Percentiles rank a stretch among this genome's conserved stretches.
Evolutionary conservation across 2,797 vertebrate genomes (phyloP).

Genomic region (Apodemus agrarius): DNA sequence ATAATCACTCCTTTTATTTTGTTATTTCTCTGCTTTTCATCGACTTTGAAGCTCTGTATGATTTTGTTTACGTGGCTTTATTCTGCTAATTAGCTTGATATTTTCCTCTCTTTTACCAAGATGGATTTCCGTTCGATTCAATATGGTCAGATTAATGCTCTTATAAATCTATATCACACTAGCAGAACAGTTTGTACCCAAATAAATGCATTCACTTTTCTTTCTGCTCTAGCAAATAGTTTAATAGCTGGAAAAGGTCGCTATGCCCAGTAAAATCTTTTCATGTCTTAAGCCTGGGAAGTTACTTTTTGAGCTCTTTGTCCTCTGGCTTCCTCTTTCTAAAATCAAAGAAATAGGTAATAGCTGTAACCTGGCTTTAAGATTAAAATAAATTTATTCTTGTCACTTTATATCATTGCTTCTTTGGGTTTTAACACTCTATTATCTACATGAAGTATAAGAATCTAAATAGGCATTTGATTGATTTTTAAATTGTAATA

Average conservation of each 20-base stretch:
- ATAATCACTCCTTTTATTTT: not conserved
- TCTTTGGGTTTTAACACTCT: not conserved
- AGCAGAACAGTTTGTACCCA: not conserved
- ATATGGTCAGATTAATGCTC: not conserved
- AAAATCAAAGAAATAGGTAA: not conserved
- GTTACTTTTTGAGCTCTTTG: constrained; percentile 8
- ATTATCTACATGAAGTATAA: not conserved
- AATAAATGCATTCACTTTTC: not conserved
- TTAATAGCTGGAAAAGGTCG: not conserved
- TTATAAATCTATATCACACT: not conserved
- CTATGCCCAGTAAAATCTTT: not conserved
- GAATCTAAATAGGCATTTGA: constrained; percentile 6
- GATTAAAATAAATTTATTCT: constrained; percentile 6
- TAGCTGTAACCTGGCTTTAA: not conserved
- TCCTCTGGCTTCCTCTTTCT: not conserved
- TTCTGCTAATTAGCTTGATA: not conserved
- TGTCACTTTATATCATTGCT: not conserved
- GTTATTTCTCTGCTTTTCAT: not conserved
- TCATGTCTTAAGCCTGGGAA: not conserved
- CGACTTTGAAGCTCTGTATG: not conserved
- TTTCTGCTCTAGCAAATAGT: not conserved
- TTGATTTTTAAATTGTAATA: constrained; percentile 20
- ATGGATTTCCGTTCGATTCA: not conserved
- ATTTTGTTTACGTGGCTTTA: constrained; percentile 13
- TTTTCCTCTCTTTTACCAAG: not conserved